Conservation (phyloP, 2,797 vertebrate species). For the Cossypha niveicapilla region DNA sequence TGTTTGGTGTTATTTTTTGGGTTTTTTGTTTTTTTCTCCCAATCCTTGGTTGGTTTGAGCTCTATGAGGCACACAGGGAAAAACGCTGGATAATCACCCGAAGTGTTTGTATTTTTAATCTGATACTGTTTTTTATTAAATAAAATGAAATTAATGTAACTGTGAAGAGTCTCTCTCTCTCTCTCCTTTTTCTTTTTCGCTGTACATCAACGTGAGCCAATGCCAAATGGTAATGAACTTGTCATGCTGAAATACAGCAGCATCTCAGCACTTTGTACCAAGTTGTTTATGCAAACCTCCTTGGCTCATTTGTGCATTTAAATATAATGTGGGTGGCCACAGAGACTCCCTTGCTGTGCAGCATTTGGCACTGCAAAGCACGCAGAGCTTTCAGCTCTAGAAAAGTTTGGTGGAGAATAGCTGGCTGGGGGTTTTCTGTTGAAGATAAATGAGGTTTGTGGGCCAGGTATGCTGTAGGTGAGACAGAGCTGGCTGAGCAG, state of each 20-base stretch:
- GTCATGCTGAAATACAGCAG: slow-evolving; percentile 24
- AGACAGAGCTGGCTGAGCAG: background rate
- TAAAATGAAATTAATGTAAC: slow-evolving; percentile 74
- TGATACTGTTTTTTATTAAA: slow-evolving; percentile 79
- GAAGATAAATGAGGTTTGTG: background rate
- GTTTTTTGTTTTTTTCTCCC: slow-evolving; percentile 32
- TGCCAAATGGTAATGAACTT: slow-evolving; percentile 13
- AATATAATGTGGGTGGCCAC: slow-evolving; percentile 20
- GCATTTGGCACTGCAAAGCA: background rate
- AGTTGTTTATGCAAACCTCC: slow-evolving; percentile 34
- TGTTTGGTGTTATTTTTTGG: slow-evolving; percentile 34
- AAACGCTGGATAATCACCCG: slow-evolving; percentile 76
- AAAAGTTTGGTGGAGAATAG: background rate
- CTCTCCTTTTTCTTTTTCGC: background rate
- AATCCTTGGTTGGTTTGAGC: slow-evolving; percentile 74
- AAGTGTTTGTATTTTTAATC: slow-evolving; percentile 80
- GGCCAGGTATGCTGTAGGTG: background rate
- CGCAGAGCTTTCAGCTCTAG: background rate
- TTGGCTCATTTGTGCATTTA: slow-evolving; percentile 16
- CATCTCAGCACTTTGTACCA: slow-evolving; percentile 1
- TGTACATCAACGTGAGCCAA: background rate
- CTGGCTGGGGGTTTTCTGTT: background rate
- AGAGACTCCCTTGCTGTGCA: background rate
- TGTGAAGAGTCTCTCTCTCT: slow-evolving; percentile 28
- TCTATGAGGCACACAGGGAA: slow-evolving; percentile 62